Evolutionary conservation across 2,888 invertebrate genomes (phyloP), one percentile per base, ranked within the genome.

Genomic region (Tinea semifulvella): DNA sequence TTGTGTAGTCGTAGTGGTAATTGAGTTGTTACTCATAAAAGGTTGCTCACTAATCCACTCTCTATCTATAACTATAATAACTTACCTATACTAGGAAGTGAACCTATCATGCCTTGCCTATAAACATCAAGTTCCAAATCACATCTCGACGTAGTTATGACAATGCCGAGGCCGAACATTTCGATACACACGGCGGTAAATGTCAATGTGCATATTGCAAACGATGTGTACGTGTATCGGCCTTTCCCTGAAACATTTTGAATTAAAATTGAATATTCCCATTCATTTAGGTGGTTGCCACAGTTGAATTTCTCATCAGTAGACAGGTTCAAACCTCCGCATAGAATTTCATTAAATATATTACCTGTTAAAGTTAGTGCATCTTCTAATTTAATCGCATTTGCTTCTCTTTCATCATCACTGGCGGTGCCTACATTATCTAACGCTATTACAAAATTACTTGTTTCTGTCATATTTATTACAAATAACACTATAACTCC

Each of bases 1-100:
- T n/a, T n/a, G n/a, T n/a, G n/a, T n/a, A n/a, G n/a, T n/a, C n/a
- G n/a, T n/a, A n/a, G n/a, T n/a, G n/a, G n/a, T n/a, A n/a, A n/a
- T n/a, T n/a, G n/a, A n/a, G n/a, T n/a, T n/a, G n/a, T n/a, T n/a
- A n/a, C n/a, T n/a, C n/a, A n/a, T n/a, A n/a, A n/a, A n/a, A n/a
- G n/a, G n/a, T n/a, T n/a, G n/a, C n/a, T n/a, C n/a, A n/a, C n/a
- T n/a, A n/a, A n/a, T n/a, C n/a, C n/a, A n/a, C n/a, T n/a, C n/a
- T n/a, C n/a, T n/a, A n/a, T n/a, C n/a, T n/a, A n/a, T 14, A 7
- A 28, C 7, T 11, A 20, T 19, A 20, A 20, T 11, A 44, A 14
- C 20, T 10, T 47, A 48, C 48, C 48, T 35, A 48, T 39, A n/a
- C 47, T 47, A 10, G 48, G 48, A 1, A 48, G 39, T 2, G 48